phyloP scores from a whole-genome alignment of 1,140 invertebrate species.

The Tetranychus cinnabarinus region DNA sequence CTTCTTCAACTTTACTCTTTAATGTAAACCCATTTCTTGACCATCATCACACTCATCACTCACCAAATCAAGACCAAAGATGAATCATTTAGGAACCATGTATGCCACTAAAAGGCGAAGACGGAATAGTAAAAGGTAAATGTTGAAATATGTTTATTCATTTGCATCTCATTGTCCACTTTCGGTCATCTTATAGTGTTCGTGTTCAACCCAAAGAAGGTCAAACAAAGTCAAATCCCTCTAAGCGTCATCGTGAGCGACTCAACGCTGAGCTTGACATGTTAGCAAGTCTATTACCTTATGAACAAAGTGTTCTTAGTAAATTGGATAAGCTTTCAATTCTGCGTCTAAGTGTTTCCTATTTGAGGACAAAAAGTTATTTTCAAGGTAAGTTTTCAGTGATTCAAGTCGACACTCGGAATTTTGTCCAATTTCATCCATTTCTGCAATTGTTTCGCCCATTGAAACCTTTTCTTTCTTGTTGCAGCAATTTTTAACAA shows the following conservation, averaged over 20 bases:
- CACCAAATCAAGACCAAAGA: too few relatives aligned
- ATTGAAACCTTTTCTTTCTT: too few relatives aligned
- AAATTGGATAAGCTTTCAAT: slow-evolving; percentile 95
- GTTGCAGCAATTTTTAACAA: slow-evolving; percentile 4
- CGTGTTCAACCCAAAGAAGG: slow-evolving; percentile 59
- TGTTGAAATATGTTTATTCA: neutral
- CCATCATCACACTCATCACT: too few relatives aligned
- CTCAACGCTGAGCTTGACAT: slow-evolving; percentile 94
- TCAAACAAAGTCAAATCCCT: slow-evolving; percentile 94
- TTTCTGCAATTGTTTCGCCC: too few relatives aligned
- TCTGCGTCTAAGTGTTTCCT: slow-evolving; percentile 84
- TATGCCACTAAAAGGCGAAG: slow-evolving; percentile 77
- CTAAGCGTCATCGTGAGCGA: slow-evolving; percentile 85
- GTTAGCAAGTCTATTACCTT: slow-evolving; percentile 84
- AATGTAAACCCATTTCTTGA: too few relatives aligned
- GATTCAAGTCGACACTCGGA: too few relatives aligned
- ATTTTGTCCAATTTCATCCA: too few relatives aligned
- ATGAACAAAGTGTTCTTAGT: slow-evolving; percentile 91
- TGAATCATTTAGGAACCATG: slow-evolving; percentile 32
- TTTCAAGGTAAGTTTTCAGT: slow-evolving; percentile 63
- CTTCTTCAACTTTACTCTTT: too few relatives aligned
- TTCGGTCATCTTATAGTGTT: neutral
- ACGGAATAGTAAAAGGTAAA: slow-evolving; percentile 78
- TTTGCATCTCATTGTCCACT: neutral
- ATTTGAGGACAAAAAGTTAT: slow-evolving; percentile 92